Evolutionary conservation across 2,888 invertebrate species (phyloP), one percentile per base, ranked within the genome.

Genomic region (Clunio marinus): DNA sequence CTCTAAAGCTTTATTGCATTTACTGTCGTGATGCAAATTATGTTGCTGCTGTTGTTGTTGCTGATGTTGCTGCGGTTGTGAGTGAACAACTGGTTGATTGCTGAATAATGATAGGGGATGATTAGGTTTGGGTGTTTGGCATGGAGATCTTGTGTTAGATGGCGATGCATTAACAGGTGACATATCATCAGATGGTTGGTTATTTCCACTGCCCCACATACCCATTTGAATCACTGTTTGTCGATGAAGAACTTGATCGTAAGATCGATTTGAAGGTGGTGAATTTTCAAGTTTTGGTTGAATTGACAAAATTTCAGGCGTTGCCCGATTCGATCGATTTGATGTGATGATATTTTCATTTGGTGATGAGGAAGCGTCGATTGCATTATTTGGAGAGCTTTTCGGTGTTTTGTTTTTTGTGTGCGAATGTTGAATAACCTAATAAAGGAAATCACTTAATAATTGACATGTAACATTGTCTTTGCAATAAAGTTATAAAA

Each of bases 211-310:
- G 22, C 93, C 94, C 94, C 94, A 95, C 94, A 95, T 94, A n/a
- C n/a, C n/a, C n/a, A n/a, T n/a, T n/a, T n/a, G n/a, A 51, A 95
- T 83, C 67, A 94, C 95, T 10, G 94, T 95, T 79, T 95, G 94
- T 55, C 95, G 82, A 72, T 83, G 81, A 70, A 80, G 78, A 3
- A 76, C 77, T 28, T 70, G 68, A 72, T 78, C 77, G 24, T 68
- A 68, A 4, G 57, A 25, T 17, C 58, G 68, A 8, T 51, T 58
- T 17, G 68, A 24, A 22, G 77, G 76, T 3, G 76, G 70, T 1
- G 74, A 72, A 4, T 76, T 73, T 71, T 79, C 79, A 13, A 78
- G 74, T 71, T 79, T 79, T 20, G 79, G 78, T 15, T 78, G 77
- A 72, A 70, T 73, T 74, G 60, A 73, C 71, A 8, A 72, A 51